Evolutionary conservation across 2,797 vertebrate species (phyloP), one percentile per base, ranked within the genome.

Genomic region (Anabas testudineus): DNA sequence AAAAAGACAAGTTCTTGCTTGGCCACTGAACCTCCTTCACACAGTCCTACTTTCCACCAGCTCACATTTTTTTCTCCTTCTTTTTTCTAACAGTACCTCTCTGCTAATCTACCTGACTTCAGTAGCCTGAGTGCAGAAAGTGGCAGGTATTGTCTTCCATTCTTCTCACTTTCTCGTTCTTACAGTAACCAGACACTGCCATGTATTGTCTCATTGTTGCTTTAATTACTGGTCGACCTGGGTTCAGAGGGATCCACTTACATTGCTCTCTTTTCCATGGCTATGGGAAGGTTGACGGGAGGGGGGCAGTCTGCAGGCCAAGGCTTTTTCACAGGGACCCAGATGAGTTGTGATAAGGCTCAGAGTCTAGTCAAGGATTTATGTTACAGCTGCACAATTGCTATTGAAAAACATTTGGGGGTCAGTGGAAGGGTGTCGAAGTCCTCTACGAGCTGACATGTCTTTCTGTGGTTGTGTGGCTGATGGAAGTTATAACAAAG

Each of bases 201-300:
- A 1, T 6, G 55, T 39, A 88, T 92, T 91, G 87, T 92, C 76
- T 78, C 74, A 80, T 92, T 90, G 89, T 92, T 69, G 74, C 62
- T 64, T 80, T 86, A 83, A 91, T 90, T 86, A 87, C 83, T 87
- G 78, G 69, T 81, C 36, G 71, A 74, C 81, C 72, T 12, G 41
- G 87, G 83, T 86, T 89, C 80, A 86, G 74, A 47, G 32, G 55
- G 78, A 80, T 90, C 88, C 2, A n/a, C 67, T 89, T 83, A 65
- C 90, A 39, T 48, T 28, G 10, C 43, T 72, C 67, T 78, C 74
- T 87, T 56, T 78, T 75, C 51, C 81, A 63, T 5, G 41, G 63
- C 76, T 71, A 24, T 78, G 76, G 81, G 86, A 87, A 82, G 71
- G 53, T 57, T 71, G 74, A 73, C 79, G 39, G 58, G 39, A 45